A percentile compares a stretch with the other conserved stretches of the same genome.
Evolutionary conservation across 2,113 vertebrate genomes (phyloP).

Genomic region (Arizona elegans): DNA sequence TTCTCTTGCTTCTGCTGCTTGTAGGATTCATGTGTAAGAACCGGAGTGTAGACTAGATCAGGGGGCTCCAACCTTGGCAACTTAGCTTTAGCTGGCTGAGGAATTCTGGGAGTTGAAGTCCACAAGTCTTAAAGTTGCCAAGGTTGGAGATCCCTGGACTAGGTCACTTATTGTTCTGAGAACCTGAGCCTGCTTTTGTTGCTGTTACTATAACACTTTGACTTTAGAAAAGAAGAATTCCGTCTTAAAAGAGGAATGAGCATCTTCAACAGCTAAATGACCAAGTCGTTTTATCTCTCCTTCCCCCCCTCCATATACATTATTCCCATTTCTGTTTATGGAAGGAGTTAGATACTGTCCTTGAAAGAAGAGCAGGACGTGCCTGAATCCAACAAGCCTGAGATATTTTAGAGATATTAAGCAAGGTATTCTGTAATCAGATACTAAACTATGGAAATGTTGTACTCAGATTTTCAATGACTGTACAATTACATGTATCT

Average conservation of each 20-base stretch:
- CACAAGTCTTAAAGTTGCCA: no score
- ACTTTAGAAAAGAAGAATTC: neutral
- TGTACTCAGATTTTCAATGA: neutral
- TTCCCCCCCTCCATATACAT: neutral
- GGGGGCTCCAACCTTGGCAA: no score
- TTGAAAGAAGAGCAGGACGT: neutral
- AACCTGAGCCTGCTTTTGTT: neutral
- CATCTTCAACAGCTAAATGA: neutral
- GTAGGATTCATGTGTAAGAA: neutral
- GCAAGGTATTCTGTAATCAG: neutral
- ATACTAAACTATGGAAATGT: neutral
- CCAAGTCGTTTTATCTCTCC: neutral
- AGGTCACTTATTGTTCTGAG: neutral
- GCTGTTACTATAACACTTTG: neutral
- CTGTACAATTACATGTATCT: neutral
- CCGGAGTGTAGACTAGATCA: neutral
- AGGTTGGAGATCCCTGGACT: no score
- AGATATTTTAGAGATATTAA: neutral
- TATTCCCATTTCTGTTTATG: neutral
- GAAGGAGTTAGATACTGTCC: neutral
- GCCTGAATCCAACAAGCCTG: neutral
- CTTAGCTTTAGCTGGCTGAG: no score
- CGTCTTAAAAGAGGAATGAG: neutral
- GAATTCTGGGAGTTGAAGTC: no score
- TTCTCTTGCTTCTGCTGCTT: neutral